Evolutionary conservation across 2,888 invertebrate genomes (phyloP), one percentile per base, ranked within the genome.

Genomic region (Lasioglossum figueresi): DNA sequence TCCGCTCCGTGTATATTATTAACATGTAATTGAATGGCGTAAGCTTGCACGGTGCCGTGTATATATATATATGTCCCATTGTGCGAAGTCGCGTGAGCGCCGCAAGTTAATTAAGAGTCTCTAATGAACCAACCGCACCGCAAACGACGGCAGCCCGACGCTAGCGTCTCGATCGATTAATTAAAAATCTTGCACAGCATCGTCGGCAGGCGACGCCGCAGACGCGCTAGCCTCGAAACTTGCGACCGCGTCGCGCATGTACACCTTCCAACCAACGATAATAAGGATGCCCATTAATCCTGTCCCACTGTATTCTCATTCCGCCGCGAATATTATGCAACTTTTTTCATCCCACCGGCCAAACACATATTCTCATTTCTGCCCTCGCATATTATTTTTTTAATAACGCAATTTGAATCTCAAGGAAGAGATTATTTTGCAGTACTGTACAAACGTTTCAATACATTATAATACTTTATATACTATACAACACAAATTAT

Each of bases 81-180:
- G 93, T 93, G 91, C 89, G 90, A 93, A 93, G 93, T 93, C 93
- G 93, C 94, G 94, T 94, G 95, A 92, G 93, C 93, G 91, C 92
- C 94, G 94, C 95, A 93, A 94, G 94, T 95, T 95, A 95, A 95
- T 95, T 95, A 95, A 95, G 94, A 94, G 93, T 93, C 93, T 94
- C 94, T 94, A 95, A 95, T 95, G 95, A 95, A 95, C 91, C 94
- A 93, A 93, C 93, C 93, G 92, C 92, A 91, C 93, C 93, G 93
- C 94, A 93, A 94, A 94, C 93, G 93, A 92, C 93, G 93, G 81
- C 91, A 89, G 91, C 91, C 82, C 92, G 91, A 92, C 92, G 91
- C 92, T 92, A 90, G 92, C 94, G 92, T 93, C 94, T 94, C 93
- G 93, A 94, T 94, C 94, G 93, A 94, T 94, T 93, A 93, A 94